Percentiles rank a stretch among this genome's conserved stretches.
phyloP scores from a whole-genome alignment of 1,140 invertebrate genomes.

The Procambarus clarkii region DNA sequence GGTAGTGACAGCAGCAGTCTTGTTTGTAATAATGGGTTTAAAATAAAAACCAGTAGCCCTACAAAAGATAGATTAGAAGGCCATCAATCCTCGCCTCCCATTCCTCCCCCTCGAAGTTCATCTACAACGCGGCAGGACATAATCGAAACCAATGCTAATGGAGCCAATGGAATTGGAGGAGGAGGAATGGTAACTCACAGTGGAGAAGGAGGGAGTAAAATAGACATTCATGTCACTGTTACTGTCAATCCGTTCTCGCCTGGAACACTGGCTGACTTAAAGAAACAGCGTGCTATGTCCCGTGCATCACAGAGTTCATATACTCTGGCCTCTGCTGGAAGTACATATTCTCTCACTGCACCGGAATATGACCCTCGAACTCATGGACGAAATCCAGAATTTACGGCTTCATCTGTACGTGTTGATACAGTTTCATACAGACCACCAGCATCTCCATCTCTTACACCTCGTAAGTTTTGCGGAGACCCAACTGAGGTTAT shows the following conservation, averaged over 20 bases:
- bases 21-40: not conserved
- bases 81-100: slow-evolving; percentile 28
- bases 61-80: slow-evolving; percentile 21
- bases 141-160: slow-evolving; percentile 26
- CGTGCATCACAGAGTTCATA: slow-evolving; percentile 75
- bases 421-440: slow-evolving; percentile 50
- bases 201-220: slow-evolving; percentile 89
- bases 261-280: slow-evolving; percentile 89
- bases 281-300: slow-evolving; percentile 90
- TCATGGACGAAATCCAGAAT: slow-evolving; percentile 35
- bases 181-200: slow-evolving; percentile 74
- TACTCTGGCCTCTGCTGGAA: slow-evolving; percentile 58
- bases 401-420: slow-evolving; percentile 54
- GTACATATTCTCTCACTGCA: slow-evolving; percentile 56
- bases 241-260: slow-evolving; percentile 78
- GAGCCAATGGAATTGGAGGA: slow-evolving; percentile 59
- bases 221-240: slow-evolving; percentile 89
- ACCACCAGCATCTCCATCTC: slow-evolving; percentile 55
- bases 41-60: not conserved
- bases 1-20: slow-evolving; percentile 19
- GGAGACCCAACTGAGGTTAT: slow-evolving; percentile 65
- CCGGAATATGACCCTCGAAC: slow-evolving; percentile 45
- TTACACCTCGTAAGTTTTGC: slow-evolving; percentile 56
- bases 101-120: slow-evolving; percentile 57
- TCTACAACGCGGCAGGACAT: slow-evolving; percentile 39